Conservation (phyloP, 2,113 vertebrate species). For the Malurus melanocephalus region DNA sequence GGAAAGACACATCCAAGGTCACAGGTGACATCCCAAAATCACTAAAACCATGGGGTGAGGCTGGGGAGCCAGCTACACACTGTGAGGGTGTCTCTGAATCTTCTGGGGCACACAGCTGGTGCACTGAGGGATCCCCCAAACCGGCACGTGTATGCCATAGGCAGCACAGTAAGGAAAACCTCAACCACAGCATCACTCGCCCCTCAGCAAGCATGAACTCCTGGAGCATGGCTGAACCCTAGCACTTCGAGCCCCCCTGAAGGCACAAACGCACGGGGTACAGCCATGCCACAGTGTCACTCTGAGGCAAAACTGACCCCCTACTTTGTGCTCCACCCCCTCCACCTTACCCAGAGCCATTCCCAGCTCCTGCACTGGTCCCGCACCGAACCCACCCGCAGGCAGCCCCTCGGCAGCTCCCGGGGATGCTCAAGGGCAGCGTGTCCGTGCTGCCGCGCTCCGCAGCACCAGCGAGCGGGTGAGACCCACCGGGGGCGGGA, state of each 20-base stretch:
- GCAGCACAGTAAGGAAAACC: neutral
- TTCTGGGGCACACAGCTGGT: accelerated
- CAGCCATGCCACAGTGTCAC: neutral
- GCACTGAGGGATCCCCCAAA: neutral
- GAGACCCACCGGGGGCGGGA: neutral
- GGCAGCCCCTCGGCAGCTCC: neutral
- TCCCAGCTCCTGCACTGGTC: neutral
- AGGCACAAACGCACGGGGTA: accelerated
- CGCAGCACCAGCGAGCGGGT: neutral
- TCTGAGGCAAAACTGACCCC: neutral
- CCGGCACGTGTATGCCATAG: accelerated
- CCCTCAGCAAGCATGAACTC: neutral
- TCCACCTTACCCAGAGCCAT: neutral
- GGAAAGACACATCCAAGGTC: neutral
- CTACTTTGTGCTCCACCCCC: neutral
- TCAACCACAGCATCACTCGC: neutral
- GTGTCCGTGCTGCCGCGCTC: neutral
- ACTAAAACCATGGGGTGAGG: neutral
- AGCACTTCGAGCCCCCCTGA: accelerated
- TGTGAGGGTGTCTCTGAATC: neutral
- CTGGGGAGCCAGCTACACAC: neutral
- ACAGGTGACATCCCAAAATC: neutral
- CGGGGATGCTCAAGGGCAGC: neutral
- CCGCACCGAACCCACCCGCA: neutral
- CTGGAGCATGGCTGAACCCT: accelerated